Evolutionary conservation across 2,113 vertebrate species (phyloP).

Genomic region (Trogon melanurus): DNA sequence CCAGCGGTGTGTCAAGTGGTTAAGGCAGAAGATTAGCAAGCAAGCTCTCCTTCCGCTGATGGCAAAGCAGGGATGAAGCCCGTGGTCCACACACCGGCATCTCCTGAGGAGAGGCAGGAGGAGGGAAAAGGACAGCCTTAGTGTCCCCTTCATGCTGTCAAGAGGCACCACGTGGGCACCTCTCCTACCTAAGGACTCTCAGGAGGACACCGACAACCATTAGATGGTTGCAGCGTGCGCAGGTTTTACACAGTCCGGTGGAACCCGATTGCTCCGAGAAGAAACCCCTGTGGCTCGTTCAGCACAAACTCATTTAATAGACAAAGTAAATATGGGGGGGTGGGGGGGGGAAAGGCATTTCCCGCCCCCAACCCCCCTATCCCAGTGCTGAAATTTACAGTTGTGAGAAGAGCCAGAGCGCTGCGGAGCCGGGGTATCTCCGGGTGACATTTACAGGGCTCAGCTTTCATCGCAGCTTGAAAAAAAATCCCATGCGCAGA

Average conservation of each 20-base stretch:
- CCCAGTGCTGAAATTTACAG: slow-evolving; percentile 3
- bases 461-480: slow-evolving; percentile 67
- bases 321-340: background rate
- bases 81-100: background rate
- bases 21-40: background rate
- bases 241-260: background rate
- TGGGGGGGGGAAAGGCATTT: background rate
- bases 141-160: background rate
- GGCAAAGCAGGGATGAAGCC: background rate
- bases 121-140: background rate
- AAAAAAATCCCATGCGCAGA: slow-evolving; percentile 24
- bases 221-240: background rate
- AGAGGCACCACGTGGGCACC: background rate
- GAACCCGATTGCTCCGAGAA: background rate
- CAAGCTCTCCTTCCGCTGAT: background rate
- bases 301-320: slow-evolving; percentile 26
- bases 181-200: background rate
- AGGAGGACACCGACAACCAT: background rate
- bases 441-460: slow-evolving; percentile 61
- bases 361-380: background rate
- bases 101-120: background rate
- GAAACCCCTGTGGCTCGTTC: background rate
- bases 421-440: slow-evolving; percentile 23
- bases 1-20: background rate
- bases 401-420: slow-evolving; percentile 28